A percentile compares a stretch with the other conserved stretches of the same genome.
Conservation (phyloP, 2,797 vertebrate species). For the Cyclopterus lumpus region DNA sequence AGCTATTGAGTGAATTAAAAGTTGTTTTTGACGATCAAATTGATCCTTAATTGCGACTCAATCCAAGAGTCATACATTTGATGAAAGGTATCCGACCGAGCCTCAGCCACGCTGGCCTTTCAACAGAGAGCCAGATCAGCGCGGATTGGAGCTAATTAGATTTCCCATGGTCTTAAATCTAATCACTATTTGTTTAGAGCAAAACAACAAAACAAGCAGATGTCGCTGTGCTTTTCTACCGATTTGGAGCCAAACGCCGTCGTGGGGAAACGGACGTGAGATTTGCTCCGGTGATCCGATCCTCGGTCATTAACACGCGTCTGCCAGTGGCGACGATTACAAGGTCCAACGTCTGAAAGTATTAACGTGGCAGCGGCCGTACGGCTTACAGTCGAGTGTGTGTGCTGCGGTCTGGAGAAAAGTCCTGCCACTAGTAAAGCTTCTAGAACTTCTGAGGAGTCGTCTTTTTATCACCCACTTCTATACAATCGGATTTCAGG, state of each 20-base stretch:
- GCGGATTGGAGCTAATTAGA: slow-evolving; percentile 61
- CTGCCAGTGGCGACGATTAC: slow-evolving; percentile 41
- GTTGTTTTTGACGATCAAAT: not conserved
- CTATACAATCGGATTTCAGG: no score
- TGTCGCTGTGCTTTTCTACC: not conserved
- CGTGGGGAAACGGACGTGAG: not conserved
- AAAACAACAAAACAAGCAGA: slow-evolving; percentile 38
- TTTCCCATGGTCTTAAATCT: slow-evolving; percentile 31
- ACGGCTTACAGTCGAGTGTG: not conserved
- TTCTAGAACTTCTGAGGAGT: not conserved
- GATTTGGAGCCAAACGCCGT: not conserved
- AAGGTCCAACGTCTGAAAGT: slow-evolving; percentile 47
- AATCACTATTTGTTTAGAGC: slow-evolving; percentile 37
- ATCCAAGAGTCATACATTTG: no score
- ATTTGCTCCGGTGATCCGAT: slow-evolving; percentile 22
- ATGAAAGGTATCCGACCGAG: not conserved
- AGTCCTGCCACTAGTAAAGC: not conserved
- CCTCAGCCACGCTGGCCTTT: slow-evolving; percentile 26
- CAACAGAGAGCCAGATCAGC: slow-evolving; percentile 38
- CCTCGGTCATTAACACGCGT: slow-evolving; percentile 16
- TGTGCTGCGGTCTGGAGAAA: not conserved
- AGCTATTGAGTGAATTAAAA: not conserved
- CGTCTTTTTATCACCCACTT: no score
- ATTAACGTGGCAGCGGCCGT: slow-evolving; percentile 19
- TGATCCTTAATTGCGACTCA: not conserved